Base-by-base conservation (phyloP, 2,888 invertebrate species). In the Melipona beecheii region DNA sequence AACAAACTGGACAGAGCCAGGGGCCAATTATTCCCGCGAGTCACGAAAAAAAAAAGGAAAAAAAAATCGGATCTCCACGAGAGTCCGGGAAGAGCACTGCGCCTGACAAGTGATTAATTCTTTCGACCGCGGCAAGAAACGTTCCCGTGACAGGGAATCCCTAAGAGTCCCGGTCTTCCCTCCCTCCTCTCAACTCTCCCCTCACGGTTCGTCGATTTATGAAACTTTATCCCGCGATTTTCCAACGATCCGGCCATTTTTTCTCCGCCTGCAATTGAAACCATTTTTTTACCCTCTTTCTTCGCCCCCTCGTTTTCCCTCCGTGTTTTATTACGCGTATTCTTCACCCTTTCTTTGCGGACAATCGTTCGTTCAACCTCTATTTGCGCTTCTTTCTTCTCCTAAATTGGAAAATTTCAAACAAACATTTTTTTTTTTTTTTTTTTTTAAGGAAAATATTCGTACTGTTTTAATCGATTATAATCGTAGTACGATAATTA, bases 61-160 rank as follows among this genome's bases (percentile, higher is more conserved):
- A 43, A 36, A 43, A 82, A 72, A 78, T 68, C 9, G 62, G 78
- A 74, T 65, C 62, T 31, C 31, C 65, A 62, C n/a, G 43, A 21
- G 77, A 54, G 11, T 11, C 43, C 31, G 4, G 24, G 49, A 52
- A 17, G 43, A 43, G 62, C 31, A 17, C 78, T 81, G 81, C 78
- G 49, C 0, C 81, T 82, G 84, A 74, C 84, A 82, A 84, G 73
- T 69, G 84, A 78, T 84, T 81, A 84, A 84, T 84, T 78, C 81
- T 66, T 69, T 56, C 73, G 19, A 13, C 1, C 13, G 54, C 9
- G 19, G 58, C 68, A 70, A 77, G 68, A 74, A 81, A 68, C 60
- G 70, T 17, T 43, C 65, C 21, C 56, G 31, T 50, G 66, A 66
- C 58, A 52, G 56, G n/a, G 74, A 56, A 75, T 78, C 60, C 66